These are phyloP conservation scores for Magallana gigas DNA, from an alignment of 1,140 invertebrate genomes.

Conservation along the genomic window DNA sequence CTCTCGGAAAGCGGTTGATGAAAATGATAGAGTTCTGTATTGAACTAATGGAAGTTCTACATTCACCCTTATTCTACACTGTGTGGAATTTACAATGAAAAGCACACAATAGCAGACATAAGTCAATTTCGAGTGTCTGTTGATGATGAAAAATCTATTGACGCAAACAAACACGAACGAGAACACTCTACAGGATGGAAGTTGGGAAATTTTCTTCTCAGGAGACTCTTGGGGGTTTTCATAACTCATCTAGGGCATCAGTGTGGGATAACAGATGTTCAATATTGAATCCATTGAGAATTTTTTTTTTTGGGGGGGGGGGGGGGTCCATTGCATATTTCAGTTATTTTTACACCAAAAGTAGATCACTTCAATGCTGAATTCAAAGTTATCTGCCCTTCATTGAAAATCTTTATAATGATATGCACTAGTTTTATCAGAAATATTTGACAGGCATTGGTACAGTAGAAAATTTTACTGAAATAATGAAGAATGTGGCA, in stretches of 20 bases:
- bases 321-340: neutral
- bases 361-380: too few species aligned
- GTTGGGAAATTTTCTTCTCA: neutral
- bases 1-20: neutral
- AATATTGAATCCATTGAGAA: neutral
- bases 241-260: neutral
- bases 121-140: neutral
- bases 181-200: neutral
- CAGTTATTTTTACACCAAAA: too few species aligned
- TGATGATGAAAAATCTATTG: neutral
- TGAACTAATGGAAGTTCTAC: conserved; percentile 27
- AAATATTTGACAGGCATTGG: too few species aligned
- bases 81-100: neutral
- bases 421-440: too few species aligned
- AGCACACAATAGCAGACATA: neutral
- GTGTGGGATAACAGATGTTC: neutral
- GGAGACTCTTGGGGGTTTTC: neutral
- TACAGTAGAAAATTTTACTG: too few species aligned
- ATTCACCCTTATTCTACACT: neutral
- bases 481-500: too few species aligned
- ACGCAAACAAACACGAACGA: neutral
- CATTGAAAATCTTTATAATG: too few species aligned
- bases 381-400: too few species aligned
- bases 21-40: neutral
- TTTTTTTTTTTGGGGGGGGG: neutral